phyloP scores from a whole-genome alignment of 2,888 invertebrate genomes.

The Bhutanitis thaidina region DNA sequence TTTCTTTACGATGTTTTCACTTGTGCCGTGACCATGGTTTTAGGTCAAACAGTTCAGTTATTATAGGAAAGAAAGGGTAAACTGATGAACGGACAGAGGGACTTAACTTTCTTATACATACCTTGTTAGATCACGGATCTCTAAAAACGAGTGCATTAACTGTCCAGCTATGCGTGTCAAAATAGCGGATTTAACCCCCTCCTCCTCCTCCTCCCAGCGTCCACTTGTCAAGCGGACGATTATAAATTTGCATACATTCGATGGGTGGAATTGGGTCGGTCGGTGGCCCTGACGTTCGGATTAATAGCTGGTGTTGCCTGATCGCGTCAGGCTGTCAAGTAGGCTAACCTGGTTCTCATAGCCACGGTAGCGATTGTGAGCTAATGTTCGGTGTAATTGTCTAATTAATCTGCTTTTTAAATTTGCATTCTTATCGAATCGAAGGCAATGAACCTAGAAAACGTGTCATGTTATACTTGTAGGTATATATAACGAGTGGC shows the following conservation, averaged over 20 bases:
- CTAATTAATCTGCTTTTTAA: conserved; percentile 3
- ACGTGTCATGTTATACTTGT: no score
- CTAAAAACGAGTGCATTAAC: background rate
- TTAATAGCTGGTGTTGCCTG: conserved; percentile 22
- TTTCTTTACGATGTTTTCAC: no score
- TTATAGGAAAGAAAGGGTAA: no score
- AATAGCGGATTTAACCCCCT: conserved; percentile 6
- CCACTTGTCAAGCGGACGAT: conserved; percentile 28
- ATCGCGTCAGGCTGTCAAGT: conserved; percentile 3
- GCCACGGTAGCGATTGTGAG: background rate
- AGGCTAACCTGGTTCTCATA: conserved; percentile 3
- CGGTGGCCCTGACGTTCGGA: conserved; percentile 26
- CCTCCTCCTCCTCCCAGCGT: conserved; percentile 7
- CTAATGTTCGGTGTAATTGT: conserved; percentile 5
- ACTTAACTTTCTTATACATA: no score
- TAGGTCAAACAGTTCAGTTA: no score
- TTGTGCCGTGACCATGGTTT: no score
- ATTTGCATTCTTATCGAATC: background rate
- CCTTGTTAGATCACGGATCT: no score
- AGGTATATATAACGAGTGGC: no score
- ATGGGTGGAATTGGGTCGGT: conserved; percentile 24
- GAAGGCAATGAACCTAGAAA: no score
- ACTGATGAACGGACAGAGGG: no score
- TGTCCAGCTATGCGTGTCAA: conserved; percentile 12
- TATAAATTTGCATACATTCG: conserved; percentile 26